phyloP scores from a whole-genome alignment of 2,113 vertebrate genomes.

The Equus przewalskii region DNA sequence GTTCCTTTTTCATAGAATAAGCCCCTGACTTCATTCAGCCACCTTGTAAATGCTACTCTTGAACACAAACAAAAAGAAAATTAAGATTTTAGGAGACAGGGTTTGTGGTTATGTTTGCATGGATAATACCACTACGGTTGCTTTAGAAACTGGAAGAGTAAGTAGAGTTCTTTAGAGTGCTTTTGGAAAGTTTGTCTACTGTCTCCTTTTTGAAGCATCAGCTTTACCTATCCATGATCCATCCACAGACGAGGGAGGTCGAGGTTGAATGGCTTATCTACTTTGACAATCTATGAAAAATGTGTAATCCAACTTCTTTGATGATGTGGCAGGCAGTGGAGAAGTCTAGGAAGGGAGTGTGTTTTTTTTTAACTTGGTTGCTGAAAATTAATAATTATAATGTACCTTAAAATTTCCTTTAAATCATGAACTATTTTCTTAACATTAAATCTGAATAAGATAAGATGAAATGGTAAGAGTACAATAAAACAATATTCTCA shows the following conservation, averaged over 20 bases:
- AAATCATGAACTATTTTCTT: not conserved
- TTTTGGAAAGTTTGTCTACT: slow-evolving; percentile 10
- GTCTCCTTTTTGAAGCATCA: not conserved
- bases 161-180: not conserved
- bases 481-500: not conserved
- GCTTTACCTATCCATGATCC: not conserved
- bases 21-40: not conserved
- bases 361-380: not conserved
- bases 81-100: slow-evolving; percentile 36
- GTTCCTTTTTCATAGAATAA: not conserved
- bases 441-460: not conserved
- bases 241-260: not conserved
- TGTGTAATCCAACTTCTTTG: not conserved
- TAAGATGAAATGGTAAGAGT: not conserved
- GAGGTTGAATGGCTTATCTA: not conserved
- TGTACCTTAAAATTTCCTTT: not conserved
- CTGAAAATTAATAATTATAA: not conserved
- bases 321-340: not conserved
- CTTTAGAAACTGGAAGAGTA: slow-evolving; percentile 8
- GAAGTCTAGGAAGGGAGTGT: not conserved
- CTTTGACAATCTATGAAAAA: not conserved
- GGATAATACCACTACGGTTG: not conserved
- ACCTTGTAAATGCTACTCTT: not conserved
- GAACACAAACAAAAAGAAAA: not conserved
- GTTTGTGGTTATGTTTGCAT: not conserved